Conservation (phyloP, 2,888 invertebrate species). For the Microctonus brassicae region DNA sequence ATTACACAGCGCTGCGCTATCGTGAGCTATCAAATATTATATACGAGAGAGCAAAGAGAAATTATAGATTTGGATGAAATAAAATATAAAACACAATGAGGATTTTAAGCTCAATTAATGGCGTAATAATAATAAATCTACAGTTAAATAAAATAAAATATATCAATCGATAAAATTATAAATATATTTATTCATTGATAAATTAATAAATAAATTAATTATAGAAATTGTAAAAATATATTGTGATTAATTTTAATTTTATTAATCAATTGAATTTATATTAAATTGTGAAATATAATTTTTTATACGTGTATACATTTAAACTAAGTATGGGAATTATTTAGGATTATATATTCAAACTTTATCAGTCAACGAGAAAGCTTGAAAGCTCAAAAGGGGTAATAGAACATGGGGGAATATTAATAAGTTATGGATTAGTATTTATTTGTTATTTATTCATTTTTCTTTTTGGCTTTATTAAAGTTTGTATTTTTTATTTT, state of each 20-base stretch:
- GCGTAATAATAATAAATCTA: neutral
- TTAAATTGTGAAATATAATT: neutral
- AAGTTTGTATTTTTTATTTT: neutral
- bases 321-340: neutral
- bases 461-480: neutral
- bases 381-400: neutral
- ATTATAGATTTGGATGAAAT: neutral
- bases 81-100: neutral
- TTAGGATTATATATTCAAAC: neutral
- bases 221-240: no score
- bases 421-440: neutral
- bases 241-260: neutral
- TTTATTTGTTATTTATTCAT: neutral
- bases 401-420: neutral
- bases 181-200: no score
- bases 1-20: neutral
- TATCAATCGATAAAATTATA: no score
- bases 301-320: neutral
- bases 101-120: neutral
- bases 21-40: neutral
- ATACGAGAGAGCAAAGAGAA: neutral
- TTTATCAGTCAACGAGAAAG: conserved; percentile 1
- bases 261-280: neutral
- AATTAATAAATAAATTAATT: no score
- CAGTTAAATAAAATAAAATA: no score